Evolutionary conservation across 2,797 vertebrate genomes (phyloP).

Genomic region (Danio choprae): DNA sequence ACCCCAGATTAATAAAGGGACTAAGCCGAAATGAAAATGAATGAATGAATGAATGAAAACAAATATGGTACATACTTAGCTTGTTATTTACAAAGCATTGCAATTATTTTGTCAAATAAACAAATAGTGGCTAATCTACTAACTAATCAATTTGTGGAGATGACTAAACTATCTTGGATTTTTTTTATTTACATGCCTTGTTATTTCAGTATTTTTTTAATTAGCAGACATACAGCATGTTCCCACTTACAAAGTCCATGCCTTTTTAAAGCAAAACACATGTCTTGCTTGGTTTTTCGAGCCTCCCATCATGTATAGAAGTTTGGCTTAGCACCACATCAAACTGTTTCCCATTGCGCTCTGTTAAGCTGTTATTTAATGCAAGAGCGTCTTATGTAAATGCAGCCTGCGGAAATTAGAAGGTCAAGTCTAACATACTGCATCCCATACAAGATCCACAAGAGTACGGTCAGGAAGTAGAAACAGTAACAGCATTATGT

Average conservation of each 20-base stretch:
- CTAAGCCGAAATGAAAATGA: too few relatives aligned
- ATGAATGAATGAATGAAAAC: too few relatives aligned
- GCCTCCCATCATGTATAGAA: background rate
- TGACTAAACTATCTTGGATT: background rate
- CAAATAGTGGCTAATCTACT: background rate
- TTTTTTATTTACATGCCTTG: background rate
- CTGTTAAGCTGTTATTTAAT: background rate
- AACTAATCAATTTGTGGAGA: background rate
- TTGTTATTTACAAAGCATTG: background rate
- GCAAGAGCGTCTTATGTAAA: background rate
- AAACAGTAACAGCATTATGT: background rate
- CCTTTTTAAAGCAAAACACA: background rate
- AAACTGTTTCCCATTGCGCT: background rate
- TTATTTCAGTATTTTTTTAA: background rate
- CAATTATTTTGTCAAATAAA: background rate
- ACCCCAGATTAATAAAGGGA: too few relatives aligned
- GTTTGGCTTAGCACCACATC: background rate
- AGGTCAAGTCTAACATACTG: background rate
- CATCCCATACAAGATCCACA: background rate
- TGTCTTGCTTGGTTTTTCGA: background rate
- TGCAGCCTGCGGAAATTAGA: background rate
- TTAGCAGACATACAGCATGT: background rate
- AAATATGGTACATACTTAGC: background rate
- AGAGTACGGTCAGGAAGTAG: background rate
- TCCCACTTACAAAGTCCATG: background rate